Evolutionary conservation across 2,113 vertebrate species (phyloP).

Genomic region (Poeciliopsis retropinna): DNA sequence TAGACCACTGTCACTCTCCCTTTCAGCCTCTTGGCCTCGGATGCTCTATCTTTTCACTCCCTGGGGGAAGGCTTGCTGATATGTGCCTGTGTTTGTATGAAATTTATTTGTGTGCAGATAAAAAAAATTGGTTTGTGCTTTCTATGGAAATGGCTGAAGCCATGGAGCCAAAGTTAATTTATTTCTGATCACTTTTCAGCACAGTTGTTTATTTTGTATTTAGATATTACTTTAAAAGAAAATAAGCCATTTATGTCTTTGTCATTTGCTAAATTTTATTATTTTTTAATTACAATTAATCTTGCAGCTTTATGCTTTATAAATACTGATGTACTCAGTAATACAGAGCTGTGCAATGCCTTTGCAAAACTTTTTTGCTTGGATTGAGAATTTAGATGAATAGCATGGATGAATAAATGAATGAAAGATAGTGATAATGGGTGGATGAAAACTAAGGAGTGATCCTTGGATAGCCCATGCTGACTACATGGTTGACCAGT

Average conservation of each 20-base stretch:
- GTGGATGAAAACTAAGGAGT: constrained; percentile 6
- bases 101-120: neutral
- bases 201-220: neutral
- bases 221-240: neutral
- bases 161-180: neutral
- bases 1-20: constrained; percentile 64
- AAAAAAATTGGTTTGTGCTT: constrained; percentile 3
- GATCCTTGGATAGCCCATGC: neutral
- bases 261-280: neutral
- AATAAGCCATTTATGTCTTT: neutral
- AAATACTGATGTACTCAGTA: neutral
- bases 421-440: neutral
- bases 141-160: constrained; percentile 6
- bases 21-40: constrained; percentile 56
- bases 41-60: constrained; percentile 58
- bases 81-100: constrained; percentile 9
- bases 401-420: neutral
- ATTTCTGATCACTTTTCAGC: neutral
- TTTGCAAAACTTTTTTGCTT: neutral
- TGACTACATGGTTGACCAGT: constrained; percentile 49
- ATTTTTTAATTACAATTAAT: neutral
- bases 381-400: neutral
- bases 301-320: neutral
- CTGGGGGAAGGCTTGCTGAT: neutral
- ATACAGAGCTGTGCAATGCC: neutral